These are phyloP conservation scores for Myoxocephalus aenaeus DNA, from an alignment of 2,797 vertebrate genomes.

Conservation along the genomic window DNA sequence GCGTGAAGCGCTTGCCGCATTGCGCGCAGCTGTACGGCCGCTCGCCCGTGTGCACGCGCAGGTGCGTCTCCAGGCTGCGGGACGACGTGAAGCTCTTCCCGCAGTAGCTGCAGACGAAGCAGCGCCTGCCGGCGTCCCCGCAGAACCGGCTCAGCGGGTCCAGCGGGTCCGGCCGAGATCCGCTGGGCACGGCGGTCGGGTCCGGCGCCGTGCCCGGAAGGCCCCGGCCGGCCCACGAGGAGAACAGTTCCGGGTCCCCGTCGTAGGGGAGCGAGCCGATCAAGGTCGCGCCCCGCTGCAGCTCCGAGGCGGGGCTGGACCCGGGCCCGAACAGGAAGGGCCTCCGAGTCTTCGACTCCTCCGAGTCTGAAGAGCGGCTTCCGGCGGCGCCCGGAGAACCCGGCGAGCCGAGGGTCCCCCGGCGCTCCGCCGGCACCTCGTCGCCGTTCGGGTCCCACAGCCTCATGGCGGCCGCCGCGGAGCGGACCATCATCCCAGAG, in stretches of 20 bases:
- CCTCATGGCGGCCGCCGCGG: background rate
- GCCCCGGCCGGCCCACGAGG: constrained; percentile 62
- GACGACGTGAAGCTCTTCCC: constrained; percentile 79
- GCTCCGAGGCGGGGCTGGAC: constrained; percentile 44
- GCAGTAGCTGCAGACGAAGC: constrained; percentile 80
- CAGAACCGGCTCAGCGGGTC: constrained; percentile 60
- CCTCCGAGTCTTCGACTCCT: constrained; percentile 41
- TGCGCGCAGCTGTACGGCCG: constrained; percentile 80
- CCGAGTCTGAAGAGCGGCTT: constrained; percentile 11
- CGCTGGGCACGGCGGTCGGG: constrained; percentile 35
- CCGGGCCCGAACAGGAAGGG: constrained; percentile 22
- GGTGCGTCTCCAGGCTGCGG: constrained; percentile 77
- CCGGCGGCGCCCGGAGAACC: constrained; percentile 43
- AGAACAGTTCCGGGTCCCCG: constrained; percentile 56
- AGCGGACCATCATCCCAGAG: background rate
- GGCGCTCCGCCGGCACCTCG: background rate
- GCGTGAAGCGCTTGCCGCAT: constrained; percentile 82
- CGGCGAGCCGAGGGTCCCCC: background rate
- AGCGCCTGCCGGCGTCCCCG: constrained; percentile 65
- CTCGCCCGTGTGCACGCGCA: constrained; percentile 83
- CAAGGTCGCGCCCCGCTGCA: constrained; percentile 31
- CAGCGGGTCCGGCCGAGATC: constrained; percentile 53
- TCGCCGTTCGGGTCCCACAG: constrained; percentile 53
- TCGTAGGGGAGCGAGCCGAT: constrained; percentile 52
- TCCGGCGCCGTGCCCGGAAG: constrained; percentile 40